Evolutionary conservation across 2,888 invertebrate species (phyloP).

Genomic region (Agriotes lineatus): DNA sequence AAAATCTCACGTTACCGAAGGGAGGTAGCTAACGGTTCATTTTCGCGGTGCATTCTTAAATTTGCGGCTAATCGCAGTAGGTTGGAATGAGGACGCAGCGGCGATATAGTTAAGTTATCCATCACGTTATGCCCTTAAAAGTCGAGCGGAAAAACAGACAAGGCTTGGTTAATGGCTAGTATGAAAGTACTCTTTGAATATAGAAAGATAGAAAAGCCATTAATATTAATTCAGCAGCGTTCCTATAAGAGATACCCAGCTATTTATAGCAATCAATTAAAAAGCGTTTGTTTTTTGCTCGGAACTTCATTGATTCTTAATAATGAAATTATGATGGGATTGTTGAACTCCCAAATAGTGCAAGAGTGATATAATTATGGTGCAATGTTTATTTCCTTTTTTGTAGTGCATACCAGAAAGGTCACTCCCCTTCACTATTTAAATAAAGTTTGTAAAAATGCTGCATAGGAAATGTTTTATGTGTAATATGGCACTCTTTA

Average conservation of each 20-base stretch:
- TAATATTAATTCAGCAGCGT: conserved; percentile 31
- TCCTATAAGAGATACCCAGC: conserved; percentile 24
- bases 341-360: background rate
- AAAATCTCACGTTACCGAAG: conserved; percentile 13
- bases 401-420: too few species aligned
- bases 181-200: conserved; percentile 35
- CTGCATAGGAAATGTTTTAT: too few species aligned
- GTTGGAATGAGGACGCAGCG: conserved; percentile 1
- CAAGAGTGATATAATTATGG: too few species aligned
- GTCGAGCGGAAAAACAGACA: conserved; percentile 24
- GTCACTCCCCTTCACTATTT: too few species aligned
- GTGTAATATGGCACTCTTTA: too few species aligned
- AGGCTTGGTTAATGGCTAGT: conserved; percentile 14
- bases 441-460: too few species aligned
- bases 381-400: too few species aligned
- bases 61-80: conserved; percentile 1
- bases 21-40: background rate
- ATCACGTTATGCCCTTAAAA: conserved; percentile 36
- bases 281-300: conserved; percentile 24
- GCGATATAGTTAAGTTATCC: conserved; percentile 43
- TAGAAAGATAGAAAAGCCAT: conserved; percentile 30
- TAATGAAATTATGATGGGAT: background rate
- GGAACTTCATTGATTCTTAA: conserved; percentile 16
- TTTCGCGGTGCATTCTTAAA: background rate
- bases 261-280: conserved; percentile 35